phyloP scores from a whole-genome alignment of 2,888 invertebrate genomes.

The Lycophotia porphyrea region DNA sequence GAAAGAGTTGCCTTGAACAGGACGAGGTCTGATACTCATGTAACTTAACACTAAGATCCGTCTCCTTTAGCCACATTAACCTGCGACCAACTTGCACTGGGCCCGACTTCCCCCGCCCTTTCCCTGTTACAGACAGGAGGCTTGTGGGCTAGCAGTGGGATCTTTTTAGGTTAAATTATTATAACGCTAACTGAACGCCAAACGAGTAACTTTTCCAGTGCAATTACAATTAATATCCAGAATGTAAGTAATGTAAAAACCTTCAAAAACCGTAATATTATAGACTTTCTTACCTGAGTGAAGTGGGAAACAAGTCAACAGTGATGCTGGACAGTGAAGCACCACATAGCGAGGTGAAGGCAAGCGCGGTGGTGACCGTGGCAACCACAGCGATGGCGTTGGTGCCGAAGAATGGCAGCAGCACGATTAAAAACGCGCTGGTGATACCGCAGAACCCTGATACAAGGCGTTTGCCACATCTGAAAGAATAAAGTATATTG shows the following conservation, averaged over 20 bases:
- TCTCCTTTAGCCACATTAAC: no score
- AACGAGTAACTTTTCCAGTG: not conserved
- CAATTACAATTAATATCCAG: not conserved
- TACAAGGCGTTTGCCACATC: conserved; percentile 84
- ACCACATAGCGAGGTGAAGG: conserved; percentile 88
- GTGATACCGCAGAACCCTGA: conserved; percentile 81
- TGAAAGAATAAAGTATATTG: conserved; percentile 50
- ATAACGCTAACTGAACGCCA: not conserved
- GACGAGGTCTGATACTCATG: not conserved
- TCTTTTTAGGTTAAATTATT: not conserved
- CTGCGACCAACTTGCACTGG: no score
- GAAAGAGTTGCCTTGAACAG: not conserved
- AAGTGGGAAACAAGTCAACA: conserved; percentile 92
- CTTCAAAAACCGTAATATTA: not conserved
- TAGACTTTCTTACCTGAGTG: conserved; percentile 87
- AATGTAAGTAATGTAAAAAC: not conserved
- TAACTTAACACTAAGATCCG: not conserved
- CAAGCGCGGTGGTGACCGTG: conserved; percentile 89
- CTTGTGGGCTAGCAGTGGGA: not conserved
- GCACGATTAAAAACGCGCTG: conserved; percentile 87
- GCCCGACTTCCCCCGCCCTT: not conserved
- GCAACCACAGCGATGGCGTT: conserved; percentile 88
- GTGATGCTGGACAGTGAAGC: conserved; percentile 91
- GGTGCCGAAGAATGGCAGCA: conserved; percentile 90
- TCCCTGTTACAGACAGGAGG: not conserved